phyloP scores from a whole-genome alignment of 2,888 invertebrate genomes.

The Drosophila birchii region DNA sequence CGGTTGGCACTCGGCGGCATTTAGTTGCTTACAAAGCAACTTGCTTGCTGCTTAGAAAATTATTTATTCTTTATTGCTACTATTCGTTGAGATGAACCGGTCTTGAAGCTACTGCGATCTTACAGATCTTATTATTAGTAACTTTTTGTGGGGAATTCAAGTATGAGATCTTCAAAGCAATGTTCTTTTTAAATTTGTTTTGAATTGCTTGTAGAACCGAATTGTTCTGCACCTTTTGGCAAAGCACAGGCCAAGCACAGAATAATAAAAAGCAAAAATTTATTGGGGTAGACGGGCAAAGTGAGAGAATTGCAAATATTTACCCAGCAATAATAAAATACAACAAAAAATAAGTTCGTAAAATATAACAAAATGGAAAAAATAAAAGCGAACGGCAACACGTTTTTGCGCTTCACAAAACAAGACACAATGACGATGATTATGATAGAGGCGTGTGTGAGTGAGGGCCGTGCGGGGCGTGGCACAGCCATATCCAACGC shows the following conservation, averaged over 20 bases:
- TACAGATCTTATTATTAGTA: not conserved
- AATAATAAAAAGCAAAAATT: slow-evolving; percentile 17
- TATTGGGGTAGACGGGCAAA: slow-evolving; percentile 15
- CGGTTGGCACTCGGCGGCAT: slow-evolving; percentile 22
- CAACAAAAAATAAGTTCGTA: slow-evolving; percentile 16
- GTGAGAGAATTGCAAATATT: slow-evolving; percentile 30
- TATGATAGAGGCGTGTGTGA: slow-evolving; percentile 28
- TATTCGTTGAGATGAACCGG: slow-evolving; percentile 2
- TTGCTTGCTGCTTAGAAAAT: slow-evolving; percentile 2
- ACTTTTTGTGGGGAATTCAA: not conserved
- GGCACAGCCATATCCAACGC: slow-evolving; percentile 21
- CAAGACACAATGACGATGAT: slow-evolving; percentile 44
- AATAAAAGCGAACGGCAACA: slow-evolving; percentile 59
- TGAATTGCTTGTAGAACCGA: not conserved
- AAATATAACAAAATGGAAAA: slow-evolving; percentile 29
- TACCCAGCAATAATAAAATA: slow-evolving; percentile 15
- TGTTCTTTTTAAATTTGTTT: not conserved
- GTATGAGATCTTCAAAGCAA: not conserved
- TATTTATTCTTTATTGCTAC: slow-evolving; percentile 7
- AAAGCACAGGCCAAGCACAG: not conserved
- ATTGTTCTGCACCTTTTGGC: slow-evolving; percentile 1
- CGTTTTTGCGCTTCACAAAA: slow-evolving; percentile 72
- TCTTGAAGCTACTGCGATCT: not conserved
- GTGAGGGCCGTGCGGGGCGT: slow-evolving; percentile 28
- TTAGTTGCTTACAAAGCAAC: not conserved